Evolutionary conservation across 2,797 vertebrate genomes (phyloP).

Genomic region (Esox lucius): DNA sequence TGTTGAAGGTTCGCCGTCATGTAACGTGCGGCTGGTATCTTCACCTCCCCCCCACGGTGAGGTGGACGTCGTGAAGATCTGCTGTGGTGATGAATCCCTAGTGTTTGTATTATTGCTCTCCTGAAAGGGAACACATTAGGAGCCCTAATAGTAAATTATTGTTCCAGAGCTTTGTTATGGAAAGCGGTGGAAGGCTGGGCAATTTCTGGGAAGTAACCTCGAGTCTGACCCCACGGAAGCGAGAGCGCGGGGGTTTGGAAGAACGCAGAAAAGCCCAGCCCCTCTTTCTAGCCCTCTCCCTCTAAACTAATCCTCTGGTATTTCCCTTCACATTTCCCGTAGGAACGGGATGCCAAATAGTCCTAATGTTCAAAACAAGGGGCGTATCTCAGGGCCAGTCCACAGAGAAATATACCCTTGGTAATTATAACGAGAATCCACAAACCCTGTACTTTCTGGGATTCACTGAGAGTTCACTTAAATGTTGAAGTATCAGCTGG

Average conservation of each 20-base stretch:
- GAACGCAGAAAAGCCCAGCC: background rate
- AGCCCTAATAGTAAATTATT: conserved; percentile 2
- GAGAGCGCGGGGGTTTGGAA: conserved; percentile 32
- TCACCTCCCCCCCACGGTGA: no score
- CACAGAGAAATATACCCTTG: background rate
- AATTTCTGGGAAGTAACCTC: conserved; percentile 63
- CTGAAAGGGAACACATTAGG: background rate
- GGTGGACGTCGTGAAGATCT: background rate
- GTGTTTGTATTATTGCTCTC: background rate
- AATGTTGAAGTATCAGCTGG: background rate
- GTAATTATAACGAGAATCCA: background rate
- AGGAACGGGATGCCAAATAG: conserved; percentile 15
- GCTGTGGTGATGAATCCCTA: background rate
- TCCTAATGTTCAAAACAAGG: conserved; percentile 24
- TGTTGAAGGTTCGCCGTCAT: background rate
- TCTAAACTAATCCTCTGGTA: conserved; percentile 45
- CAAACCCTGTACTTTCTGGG: background rate
- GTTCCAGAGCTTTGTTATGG: conserved; percentile 59
- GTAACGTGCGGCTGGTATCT: background rate
- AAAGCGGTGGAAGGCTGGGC: conserved; percentile 49
- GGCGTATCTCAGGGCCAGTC: background rate
- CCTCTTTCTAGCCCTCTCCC: conserved; percentile 15
- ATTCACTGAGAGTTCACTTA: background rate
- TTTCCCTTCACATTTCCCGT: conserved; percentile 50
- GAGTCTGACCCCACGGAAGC: conserved; percentile 55